phyloP scores from a whole-genome alignment of 2,888 invertebrate species.

The Calameuta filiformis region DNA sequence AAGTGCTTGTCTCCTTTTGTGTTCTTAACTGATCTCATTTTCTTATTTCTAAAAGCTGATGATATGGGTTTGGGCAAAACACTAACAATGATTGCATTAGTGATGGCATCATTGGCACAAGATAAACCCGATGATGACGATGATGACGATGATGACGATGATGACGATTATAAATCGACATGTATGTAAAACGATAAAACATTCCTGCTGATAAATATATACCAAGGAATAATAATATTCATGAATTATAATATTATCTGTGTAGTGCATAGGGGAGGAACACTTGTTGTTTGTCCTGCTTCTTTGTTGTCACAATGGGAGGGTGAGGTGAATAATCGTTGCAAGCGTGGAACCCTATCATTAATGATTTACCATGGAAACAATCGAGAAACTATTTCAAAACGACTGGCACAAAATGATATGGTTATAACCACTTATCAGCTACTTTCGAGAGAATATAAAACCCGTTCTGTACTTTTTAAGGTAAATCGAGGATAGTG shows the following conservation, averaged over 20 bases:
- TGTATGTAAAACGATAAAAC: neutral
- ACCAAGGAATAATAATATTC: no score
- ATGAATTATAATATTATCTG: neutral
- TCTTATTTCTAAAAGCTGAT: conserved; percentile 69
- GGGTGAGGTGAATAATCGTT: conserved; percentile 77
- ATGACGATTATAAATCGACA: conserved; percentile 7
- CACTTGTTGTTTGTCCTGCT: conserved; percentile 93
- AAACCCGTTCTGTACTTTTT: conserved; percentile 42
- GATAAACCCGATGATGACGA: conserved; percentile 64
- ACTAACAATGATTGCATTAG: conserved; percentile 82
- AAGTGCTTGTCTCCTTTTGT: no score
- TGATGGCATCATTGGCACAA: conserved; percentile 62
- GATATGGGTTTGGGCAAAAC: conserved; percentile 90
- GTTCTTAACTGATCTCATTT: no score
- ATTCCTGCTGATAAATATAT: no score
- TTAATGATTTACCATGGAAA: conserved; percentile 83
- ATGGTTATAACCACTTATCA: conserved; percentile 92
- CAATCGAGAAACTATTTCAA: conserved; percentile 71
- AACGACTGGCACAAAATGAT: conserved; percentile 75
- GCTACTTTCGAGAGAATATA: conserved; percentile 74
- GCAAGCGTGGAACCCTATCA: conserved; percentile 71
- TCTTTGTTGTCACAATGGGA: conserved; percentile 93
- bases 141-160: conserved; percentile 45
- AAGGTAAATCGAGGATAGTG: conserved; percentile 51
- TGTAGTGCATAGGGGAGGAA: conserved; percentile 71